Percentiles rank a stretch among this genome's conserved stretches.
phyloP scores from a whole-genome alignment of 2,797 vertebrate species.

The Cyprinella venusta region DNA sequence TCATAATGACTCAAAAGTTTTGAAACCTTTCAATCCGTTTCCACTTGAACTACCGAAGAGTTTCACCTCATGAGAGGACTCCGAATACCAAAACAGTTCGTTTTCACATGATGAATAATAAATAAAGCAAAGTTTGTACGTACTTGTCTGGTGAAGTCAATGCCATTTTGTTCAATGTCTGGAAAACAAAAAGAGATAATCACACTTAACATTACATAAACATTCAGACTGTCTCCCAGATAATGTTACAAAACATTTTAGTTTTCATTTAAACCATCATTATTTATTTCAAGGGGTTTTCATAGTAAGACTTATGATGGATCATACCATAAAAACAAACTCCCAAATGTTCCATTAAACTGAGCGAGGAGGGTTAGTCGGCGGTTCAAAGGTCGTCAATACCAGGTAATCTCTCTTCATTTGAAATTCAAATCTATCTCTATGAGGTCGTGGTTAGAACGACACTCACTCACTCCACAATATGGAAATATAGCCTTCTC shows the following conservation, averaged over 20 bases:
- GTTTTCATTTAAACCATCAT: background rate
- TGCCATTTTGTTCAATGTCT: slow-evolving; percentile 87
- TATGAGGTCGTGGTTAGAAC: slow-evolving; percentile 73
- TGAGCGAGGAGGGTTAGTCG: background rate
- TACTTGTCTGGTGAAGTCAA: slow-evolving; percentile 93
- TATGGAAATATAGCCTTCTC: slow-evolving; percentile 87
- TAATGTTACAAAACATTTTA: background rate
- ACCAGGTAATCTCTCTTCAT: slow-evolving; percentile 78
- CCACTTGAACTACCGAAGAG: background rate
- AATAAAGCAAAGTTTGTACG: slow-evolving; percentile 59
- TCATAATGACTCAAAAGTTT: slow-evolving; percentile 4
- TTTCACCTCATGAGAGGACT: background rate
- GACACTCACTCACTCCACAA: slow-evolving; percentile 77
- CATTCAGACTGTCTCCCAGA: background rate
- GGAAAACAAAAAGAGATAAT: slow-evolving; percentile 61
- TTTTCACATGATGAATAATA: slow-evolving; percentile 9
- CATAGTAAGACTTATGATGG: background rate
- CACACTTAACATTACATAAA: background rate
- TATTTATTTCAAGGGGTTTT: background rate
- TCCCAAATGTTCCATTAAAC: slow-evolving; percentile 35
- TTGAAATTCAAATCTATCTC: slow-evolving; percentile 94
- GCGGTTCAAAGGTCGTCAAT: slow-evolving; percentile 66
- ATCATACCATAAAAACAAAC: slow-evolving; percentile 23
- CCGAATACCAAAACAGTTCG: background rate
- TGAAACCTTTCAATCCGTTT: background rate